These are phyloP conservation scores for Lucilia cuprina DNA, from an alignment of 1,140 invertebrate species.

Conservation along the genomic window DNA sequence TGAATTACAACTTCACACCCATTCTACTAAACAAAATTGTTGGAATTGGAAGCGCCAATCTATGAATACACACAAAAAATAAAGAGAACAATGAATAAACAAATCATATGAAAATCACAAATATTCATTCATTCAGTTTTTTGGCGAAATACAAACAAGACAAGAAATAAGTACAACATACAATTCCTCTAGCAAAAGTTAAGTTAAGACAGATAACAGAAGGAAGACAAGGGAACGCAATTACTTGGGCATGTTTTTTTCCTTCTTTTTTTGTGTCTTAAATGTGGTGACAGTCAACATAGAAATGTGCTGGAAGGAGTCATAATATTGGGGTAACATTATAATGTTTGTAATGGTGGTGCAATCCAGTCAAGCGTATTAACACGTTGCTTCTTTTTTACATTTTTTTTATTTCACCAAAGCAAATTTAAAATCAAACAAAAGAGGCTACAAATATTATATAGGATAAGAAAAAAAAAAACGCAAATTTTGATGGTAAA, in stretches of 20 bases:
- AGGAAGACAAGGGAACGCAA: conserved; percentile 28
- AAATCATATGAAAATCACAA: conserved; percentile 15
- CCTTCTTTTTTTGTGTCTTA: background rate
- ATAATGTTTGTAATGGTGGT: background rate
- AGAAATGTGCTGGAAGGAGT: background rate
- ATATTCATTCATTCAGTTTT: background rate
- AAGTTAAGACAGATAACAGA: conserved; percentile 16
- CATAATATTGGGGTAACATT: background rate
- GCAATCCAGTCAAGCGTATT: conserved; percentile 27
- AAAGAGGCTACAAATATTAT: background rate
- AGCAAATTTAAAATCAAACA: conserved; percentile 28
- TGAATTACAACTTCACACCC: conserved; percentile 11
- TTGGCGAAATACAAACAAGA: background rate
- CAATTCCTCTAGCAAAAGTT: background rate
- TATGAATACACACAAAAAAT: background rate
- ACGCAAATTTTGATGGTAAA: conserved; percentile 19
- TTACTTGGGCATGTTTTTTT: conserved; percentile 5
- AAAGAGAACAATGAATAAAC: conserved; percentile 31
- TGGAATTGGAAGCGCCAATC: background rate
- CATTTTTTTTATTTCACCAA: background rate
- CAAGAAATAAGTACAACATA: conserved; percentile 4
- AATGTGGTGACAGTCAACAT: background rate
- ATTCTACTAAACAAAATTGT: background rate
- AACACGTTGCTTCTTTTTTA: conserved; percentile 20
- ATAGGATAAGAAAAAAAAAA: background rate